phyloP scores from a whole-genome alignment of 2,797 vertebrate genomes.

The Mormyrus hasselquistii region DNA sequence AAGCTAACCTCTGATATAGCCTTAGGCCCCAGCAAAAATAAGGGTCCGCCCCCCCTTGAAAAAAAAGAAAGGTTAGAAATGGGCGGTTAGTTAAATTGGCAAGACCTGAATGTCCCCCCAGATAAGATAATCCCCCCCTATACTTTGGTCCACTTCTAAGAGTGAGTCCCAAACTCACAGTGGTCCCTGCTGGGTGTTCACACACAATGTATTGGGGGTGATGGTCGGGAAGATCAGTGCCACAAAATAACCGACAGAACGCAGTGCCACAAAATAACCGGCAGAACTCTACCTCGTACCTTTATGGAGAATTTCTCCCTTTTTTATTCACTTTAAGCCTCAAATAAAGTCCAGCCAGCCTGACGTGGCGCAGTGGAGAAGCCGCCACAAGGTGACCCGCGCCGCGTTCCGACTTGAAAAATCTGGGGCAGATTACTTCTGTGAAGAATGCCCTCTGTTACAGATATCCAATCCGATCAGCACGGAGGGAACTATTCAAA shows the following conservation, averaged over 20 bases:
- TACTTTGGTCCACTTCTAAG: neutral
- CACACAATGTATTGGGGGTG: neutral
- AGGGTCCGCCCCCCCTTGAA: neutral
- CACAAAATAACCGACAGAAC: neutral
- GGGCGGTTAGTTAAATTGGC: neutral
- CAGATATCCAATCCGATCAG: slow-evolving; percentile 29
- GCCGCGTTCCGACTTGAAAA: slow-evolving; percentile 23
- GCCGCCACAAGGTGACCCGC: slow-evolving; percentile 22
- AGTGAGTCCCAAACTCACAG: neutral
- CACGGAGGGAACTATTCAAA: slow-evolving; percentile 26
- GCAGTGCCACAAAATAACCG: neutral
- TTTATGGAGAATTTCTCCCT: neutral
- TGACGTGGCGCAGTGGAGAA: neutral
- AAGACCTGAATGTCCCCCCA: neutral
- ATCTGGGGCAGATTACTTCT: slow-evolving; percentile 28
- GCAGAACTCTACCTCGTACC: neutral
- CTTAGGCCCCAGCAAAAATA: neutral
- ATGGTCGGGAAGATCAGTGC: neutral
- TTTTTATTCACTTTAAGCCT: neutral
- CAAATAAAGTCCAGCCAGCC: neutral
- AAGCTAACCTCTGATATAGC: neutral
- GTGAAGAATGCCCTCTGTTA: slow-evolving; percentile 26
- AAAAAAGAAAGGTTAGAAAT: neutral
- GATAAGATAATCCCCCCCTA: neutral
- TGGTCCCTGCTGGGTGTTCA: neutral